Percentiles rank a stretch among this genome's conserved stretches.
Evolutionary conservation across 2,888 invertebrate species (phyloP).

Genomic region (Slavum lentiscoides): DNA sequence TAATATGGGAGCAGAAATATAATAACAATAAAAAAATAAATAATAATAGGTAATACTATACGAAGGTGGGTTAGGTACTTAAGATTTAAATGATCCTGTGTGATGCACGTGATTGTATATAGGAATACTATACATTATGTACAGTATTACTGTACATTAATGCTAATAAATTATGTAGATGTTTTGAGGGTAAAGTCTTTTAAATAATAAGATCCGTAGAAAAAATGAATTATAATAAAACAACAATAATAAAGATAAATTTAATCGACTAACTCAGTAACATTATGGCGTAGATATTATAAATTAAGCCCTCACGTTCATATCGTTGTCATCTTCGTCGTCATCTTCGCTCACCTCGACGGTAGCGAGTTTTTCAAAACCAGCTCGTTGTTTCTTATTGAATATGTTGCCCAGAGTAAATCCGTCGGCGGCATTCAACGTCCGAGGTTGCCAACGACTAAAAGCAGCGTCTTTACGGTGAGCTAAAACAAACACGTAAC

Average conservation of each 20-base stretch:
- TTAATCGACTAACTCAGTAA: constrained; percentile 8
- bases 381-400: constrained; percentile 42
- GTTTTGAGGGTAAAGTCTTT: neutral
- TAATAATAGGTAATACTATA: too few species aligned
- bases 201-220: neutral
- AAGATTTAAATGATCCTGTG: neutral
- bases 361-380: constrained; percentile 47
- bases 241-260: constrained; percentile 4
- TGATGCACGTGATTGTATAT: neutral
- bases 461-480: constrained; percentile 9
- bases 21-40: neutral
- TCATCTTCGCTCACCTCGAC: constrained; percentile 49
- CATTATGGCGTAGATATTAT: neutral
- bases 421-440: constrained; percentile 15
- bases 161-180: neutral
- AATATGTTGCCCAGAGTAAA: constrained; percentile 47
- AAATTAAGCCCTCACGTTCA: constrained; percentile 31
- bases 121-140: too few species aligned
- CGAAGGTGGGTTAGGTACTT: neutral
- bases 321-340: constrained; percentile 23
- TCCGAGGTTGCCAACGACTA: constrained; percentile 41
- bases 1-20: neutral
- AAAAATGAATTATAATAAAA: neutral
- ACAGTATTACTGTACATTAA: too few species aligned
- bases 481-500: constrained; percentile 1